These are phyloP conservation scores for Parnassius smintheus DNA, from an alignment of 2,888 invertebrate species.

Conservation along the genomic window DNA sequence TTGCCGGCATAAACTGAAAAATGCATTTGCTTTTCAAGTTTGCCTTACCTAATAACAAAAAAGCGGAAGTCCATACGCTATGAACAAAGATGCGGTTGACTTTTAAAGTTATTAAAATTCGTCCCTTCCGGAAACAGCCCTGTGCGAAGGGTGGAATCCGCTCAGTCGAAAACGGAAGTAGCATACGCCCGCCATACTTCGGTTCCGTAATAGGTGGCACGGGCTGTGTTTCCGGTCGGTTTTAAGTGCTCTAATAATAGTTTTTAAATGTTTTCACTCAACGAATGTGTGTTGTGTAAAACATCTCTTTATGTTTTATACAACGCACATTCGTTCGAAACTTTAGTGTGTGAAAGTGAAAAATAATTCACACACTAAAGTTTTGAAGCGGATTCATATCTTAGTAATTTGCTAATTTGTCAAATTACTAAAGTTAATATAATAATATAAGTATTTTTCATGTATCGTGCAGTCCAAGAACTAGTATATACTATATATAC, in stretches of 20 bases:
- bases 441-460: too few relatives aligned
- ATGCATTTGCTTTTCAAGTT: not conserved
- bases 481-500: too few relatives aligned
- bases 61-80: slow-evolving; percentile 55
- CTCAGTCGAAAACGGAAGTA: slow-evolving; percentile 75
- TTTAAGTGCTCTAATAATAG: slow-evolving; percentile 43
- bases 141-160: slow-evolving; percentile 62
- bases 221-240: slow-evolving; percentile 70
- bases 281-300: slow-evolving; percentile 21
- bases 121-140: slow-evolving; percentile 75
- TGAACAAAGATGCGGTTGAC: slow-evolving; percentile 66
- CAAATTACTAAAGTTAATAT: too few relatives aligned
- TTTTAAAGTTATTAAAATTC: slow-evolving; percentile 69
- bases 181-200: slow-evolving; percentile 69
- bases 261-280: slow-evolving; percentile 30
- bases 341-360: not conserved
- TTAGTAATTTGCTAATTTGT: too few relatives aligned
- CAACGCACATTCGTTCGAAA: too few relatives aligned
- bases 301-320: not conserved
- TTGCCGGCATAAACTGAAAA: not conserved
- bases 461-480: too few relatives aligned
- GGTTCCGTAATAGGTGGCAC: slow-evolving; percentile 71
- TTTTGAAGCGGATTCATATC: not conserved
- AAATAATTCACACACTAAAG: not conserved
- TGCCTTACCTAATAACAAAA: slow-evolving; percentile 26